These are phyloP conservation scores for human (Homo sapiens) DNA, from an alignment of 2,113 vertebrate genomes.

Conservation along the genomic window DNA sequence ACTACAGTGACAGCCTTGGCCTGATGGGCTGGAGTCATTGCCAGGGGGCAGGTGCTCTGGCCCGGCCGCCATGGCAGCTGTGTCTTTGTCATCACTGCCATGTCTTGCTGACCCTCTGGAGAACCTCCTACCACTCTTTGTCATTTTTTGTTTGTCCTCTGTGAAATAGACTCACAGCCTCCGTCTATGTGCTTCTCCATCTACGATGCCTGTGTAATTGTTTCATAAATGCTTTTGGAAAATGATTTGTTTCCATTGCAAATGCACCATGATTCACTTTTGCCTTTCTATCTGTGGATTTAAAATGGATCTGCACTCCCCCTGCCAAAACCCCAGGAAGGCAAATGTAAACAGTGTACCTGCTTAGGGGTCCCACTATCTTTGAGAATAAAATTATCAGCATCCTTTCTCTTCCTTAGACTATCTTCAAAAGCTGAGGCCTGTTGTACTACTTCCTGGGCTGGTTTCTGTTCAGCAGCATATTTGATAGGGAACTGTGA, in stretches of 20 bases:
- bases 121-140: neutral
- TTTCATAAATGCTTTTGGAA: conserved; percentile 15
- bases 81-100: neutral
- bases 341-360: neutral
- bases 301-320: neutral
- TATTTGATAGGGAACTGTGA: neutral
- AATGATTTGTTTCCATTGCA: neutral
- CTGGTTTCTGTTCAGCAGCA: neutral
- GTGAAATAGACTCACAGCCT: neutral
- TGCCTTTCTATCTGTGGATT: neutral
- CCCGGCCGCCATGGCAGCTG: neutral
- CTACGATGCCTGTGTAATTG: neutral
- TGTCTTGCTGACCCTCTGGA: neutral
- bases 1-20: conserved; percentile 28
- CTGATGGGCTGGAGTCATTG: neutral
- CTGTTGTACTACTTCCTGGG: neutral
- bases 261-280: neutral
- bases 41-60: neutral
- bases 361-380: neutral
- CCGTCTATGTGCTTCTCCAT: neutral
- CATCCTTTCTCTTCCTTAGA: neutral
- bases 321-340: neutral
- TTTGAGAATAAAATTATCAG: neutral
- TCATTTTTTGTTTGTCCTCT: neutral
- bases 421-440: neutral